Evolutionary conservation across 2,113 vertebrate genomes (phyloP), one percentile per base, ranked within the genome.

Genomic region (Vicugna pacos): DNA sequence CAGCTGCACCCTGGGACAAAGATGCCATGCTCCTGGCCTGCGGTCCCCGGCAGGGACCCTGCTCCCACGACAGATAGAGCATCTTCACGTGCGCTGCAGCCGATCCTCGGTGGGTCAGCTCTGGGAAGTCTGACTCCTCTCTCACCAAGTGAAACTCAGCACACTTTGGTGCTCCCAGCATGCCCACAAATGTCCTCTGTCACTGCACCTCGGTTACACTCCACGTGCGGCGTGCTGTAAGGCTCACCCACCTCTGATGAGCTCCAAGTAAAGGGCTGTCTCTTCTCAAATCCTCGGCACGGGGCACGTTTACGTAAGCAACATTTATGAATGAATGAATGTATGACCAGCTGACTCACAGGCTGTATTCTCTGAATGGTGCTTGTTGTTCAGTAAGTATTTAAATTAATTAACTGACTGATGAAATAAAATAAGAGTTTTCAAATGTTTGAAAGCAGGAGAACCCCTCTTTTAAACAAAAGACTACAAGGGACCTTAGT

Each of bases 221-320:
- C 16, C 4, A 2, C 28, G 4, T 2, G 8, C 6, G 28, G 24
- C 3, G 0, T n/a, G 62, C 17, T 10, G 10, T 1, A 22, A 3
- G 1, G n/a, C 32, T 24, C 62, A 13, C 79, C 46, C 46, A 22
- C 26, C 24, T 60, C 38, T 30, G 42, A 14, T 0, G 35, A 6
- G 50, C 26, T 32, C 32, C 38, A 2, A 14, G 24, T 1, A 17
- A 58, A 54, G 11, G 6, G 5, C 28, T 48, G 7, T 16, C 84
- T 81, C 62, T 69, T 64, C 79, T 6, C 35, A 89, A 7, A 42
- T 19, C 69, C 56, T 75, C 65, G 11, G 11, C 5, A 48, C 17
- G n/a, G 0, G 26, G 17, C 87, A 32, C 24, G 42, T 91, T 54
- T 28, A 52, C 2, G 0, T 14, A 8, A 73, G 17, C 60, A 64